phyloP scores from a whole-genome alignment of 2,888 invertebrate species.

The Nomada fucata region DNA sequence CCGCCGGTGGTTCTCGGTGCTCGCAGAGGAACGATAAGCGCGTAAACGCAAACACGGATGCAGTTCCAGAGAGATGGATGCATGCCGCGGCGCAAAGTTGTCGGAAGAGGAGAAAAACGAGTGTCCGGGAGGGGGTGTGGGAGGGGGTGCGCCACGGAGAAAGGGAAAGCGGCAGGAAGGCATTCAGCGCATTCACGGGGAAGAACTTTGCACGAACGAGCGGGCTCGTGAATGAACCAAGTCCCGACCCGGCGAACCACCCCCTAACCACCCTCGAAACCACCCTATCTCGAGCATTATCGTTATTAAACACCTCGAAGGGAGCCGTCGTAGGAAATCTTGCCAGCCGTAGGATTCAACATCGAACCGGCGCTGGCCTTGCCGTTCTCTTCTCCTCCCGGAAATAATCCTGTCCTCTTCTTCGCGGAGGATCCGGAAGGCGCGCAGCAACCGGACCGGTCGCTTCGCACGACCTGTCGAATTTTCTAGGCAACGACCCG shows the following conservation, averaged over 20 bases:
- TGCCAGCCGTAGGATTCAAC: conserved; percentile 51
- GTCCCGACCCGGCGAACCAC: conserved; percentile 76
- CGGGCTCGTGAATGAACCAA: conserved; percentile 80
- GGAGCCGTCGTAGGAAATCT: conserved; percentile 62
- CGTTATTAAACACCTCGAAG: conserved; percentile 83
- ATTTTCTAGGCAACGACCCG: no score
- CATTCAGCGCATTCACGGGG: conserved; percentile 82
- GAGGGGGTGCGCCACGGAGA: conserved; percentile 47
- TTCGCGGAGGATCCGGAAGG: background rate
- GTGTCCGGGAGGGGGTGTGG: conserved; percentile 34
- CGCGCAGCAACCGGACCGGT: no score
- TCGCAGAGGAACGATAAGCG: conserved; percentile 61
- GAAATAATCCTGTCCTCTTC: background rate
- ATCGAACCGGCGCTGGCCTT: conserved; percentile 26
- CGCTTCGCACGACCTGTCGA: no score
- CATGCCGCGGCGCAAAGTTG: conserved; percentile 51
- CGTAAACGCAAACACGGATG: conserved; percentile 58
- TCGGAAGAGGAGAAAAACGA: conserved; percentile 50
- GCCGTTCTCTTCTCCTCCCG: background rate
- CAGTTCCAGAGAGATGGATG: conserved; percentile 48
- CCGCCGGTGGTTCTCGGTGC: conserved; percentile 52
- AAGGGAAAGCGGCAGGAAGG: conserved; percentile 68
- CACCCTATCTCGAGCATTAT: conserved; percentile 82
- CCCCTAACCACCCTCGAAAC: conserved; percentile 70
- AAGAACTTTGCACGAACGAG: conserved; percentile 80